Evolutionary conservation across 2,797 vertebrate genomes (phyloP), one percentile per base, ranked within the genome.

Genomic region (Chelonia mydas): DNA sequence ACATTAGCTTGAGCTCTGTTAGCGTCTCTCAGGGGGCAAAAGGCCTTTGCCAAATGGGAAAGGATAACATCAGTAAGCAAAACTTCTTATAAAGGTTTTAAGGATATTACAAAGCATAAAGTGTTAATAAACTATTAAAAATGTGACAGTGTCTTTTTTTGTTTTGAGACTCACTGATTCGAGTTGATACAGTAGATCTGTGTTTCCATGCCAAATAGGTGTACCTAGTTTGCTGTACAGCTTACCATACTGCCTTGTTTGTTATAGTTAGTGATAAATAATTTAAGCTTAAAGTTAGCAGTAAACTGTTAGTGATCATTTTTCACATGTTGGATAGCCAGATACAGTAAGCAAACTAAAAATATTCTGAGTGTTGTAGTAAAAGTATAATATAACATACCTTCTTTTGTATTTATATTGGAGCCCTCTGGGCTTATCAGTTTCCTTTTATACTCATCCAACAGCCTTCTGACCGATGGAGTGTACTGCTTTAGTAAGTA

Each of bases 81-180:
- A 94, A 54, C 74, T 96, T 96, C 93, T 91, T 96, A 98, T 97
- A 95, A 97, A 97, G 94, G 90, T 96, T 97, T 91, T 92, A 90
- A 96, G 96, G 81, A 88, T 95, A 94, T 94, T 94, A 96, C 83
- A 96, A 94, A 88, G 74, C 90, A 90, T 82, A 10, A 90, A 94
- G 87, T 96, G 95, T 98, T 97, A 97, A 98, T 97, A 97, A 98
- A 97, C 65, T 55, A 13, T 97, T 97, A 72, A 93, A 98, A 97
- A 94, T 83, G 81, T 88, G 65, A 83, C 41, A 2, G 94, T 96
- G 97, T 98, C 86, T 94, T 93, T 93, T 91, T 95, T 95, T 98
- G 65, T 95, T 98, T 97, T 97, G 90, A 85, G 87, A 55, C 28
- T 94, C 28, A 94, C 25, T 15, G n/a, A 53, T 7, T 15, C 81